Evolutionary conservation across 2,888 invertebrate genomes (phyloP), one percentile per base, ranked within the genome.

Genomic region (Acanthosoma haemorrhoidale): DNA sequence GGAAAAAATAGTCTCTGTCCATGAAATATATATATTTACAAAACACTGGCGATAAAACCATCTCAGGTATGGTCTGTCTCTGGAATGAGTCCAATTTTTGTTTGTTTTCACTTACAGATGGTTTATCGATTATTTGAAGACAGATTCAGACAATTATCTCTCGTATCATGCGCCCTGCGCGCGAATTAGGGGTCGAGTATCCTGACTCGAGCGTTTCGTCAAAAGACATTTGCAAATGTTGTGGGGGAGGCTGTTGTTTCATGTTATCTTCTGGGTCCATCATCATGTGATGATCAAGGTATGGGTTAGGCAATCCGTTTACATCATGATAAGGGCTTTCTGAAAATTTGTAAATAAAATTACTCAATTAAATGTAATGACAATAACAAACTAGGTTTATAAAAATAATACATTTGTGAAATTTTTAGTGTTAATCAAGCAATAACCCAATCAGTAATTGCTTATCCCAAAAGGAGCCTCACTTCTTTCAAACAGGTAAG

Each of bases 261-360:
- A 90, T 88, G 77, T 71, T 71, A 64, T 75, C 74, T 59, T 93
- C 93, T 80, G 85, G 82, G 61, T 83, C 87, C 82, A 88, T 84
- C 78, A 86, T 87, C 78, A 86, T 87, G 60, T 75, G 76, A 39
- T 75, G 76, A 21, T 88, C 92, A 85, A 90, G 85, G 82, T 92
- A 94, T 59, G 92, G 90, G 82, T 92, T 92, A 64, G 92, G 92
- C 78, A 95, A 84, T 74, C 94, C 94, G 82, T 92, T 94, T 78
- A 94, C 94, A 82, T 95, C 95, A 81, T 91, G 91, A 85, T 94
- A 95, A 76, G 93, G 92, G 72, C 94, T 93, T 85, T 94, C 94
- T 91, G 83, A 60, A 82, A 3, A 39, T 16, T 8, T 66, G 2
- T 36, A 36, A 11, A 36, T 8, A 8, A 36, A 9, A 36, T 9